Percentiles rank a stretch among this genome's conserved stretches.
phyloP scores from a whole-genome alignment of 2,888 invertebrate species.

The Tachina fera region DNA sequence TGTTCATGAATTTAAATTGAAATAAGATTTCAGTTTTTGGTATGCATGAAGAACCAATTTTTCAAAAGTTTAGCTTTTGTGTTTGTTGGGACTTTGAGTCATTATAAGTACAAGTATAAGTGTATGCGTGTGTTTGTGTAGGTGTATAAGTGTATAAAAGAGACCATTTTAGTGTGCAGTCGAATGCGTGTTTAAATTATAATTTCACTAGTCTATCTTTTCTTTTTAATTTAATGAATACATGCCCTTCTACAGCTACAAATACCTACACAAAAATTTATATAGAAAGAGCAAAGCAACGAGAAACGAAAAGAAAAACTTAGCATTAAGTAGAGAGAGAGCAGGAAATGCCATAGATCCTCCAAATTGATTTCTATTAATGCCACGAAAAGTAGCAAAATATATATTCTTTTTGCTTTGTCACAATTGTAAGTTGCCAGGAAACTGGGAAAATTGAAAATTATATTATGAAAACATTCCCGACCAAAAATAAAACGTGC shows the following conservation, averaged over 20 bases:
- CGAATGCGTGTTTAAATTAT: constrained; percentile 48
- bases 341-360: constrained; percentile 44
- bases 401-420: constrained; percentile 14
- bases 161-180: background rate
- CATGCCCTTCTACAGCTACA: constrained; percentile 14
- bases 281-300: background rate
- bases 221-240: constrained; percentile 55
- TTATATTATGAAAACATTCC: constrained; percentile 2
- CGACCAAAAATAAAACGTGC: constrained; percentile 18
- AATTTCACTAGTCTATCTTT: constrained; percentile 49
- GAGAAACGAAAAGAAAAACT: background rate
- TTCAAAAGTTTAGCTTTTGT: background rate
- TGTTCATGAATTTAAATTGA: too few species aligned
- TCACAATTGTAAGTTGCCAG: constrained; percentile 24
- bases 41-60: background rate
- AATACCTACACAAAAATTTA: background rate
- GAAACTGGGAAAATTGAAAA: constrained; percentile 23
- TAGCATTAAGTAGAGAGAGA: background rate
- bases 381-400: constrained; percentile 32
- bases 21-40: too few species aligned
- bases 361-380: constrained; percentile 57
- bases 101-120: too few species aligned
- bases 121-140: background rate
- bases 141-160: background rate
- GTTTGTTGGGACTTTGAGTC: background rate